These are phyloP conservation scores for Cyprinodon variegatus DNA, from an alignment of 2,113 vertebrate genomes.

Conservation along the genomic window DNA sequence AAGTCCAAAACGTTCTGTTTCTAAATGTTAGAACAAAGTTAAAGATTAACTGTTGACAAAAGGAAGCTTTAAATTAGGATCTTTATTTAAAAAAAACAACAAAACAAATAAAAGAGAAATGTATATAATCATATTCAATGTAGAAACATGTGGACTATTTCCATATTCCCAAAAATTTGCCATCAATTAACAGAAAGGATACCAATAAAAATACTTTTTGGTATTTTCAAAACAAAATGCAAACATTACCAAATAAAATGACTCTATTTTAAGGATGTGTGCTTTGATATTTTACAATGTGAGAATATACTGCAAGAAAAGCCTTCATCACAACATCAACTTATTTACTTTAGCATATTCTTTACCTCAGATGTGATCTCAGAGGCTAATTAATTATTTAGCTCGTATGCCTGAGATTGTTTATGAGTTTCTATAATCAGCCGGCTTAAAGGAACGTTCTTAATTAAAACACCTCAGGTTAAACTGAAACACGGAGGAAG, in stretches of 20 bases:
- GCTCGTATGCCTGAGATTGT: neutral
- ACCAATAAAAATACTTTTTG: too few species aligned
- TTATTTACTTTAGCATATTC: neutral
- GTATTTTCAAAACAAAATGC: too few species aligned
- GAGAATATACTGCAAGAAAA: neutral
- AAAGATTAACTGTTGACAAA: too few species aligned
- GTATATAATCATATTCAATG: too few species aligned
- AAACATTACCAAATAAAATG: neutral
- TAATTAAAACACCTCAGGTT: neutral
- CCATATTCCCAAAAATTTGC: neutral
- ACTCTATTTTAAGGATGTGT: too few species aligned
- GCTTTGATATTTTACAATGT: neutral
- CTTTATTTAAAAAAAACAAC: too few species aligned
- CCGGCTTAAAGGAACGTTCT: neutral
- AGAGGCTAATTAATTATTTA: conserved; percentile 9
- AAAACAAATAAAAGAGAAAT: too few species aligned
- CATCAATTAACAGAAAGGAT: neutral
- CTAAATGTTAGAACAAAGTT: too few species aligned
- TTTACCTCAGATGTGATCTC: conserved; percentile 8
- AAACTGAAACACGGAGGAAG: neutral
- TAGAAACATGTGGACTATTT: too few species aligned
- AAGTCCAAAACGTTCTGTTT: neutral
- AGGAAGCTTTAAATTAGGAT: too few species aligned
- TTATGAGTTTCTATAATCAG: neutral
- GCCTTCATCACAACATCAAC: neutral